Evolutionary conservation across 92 coral and sea anemone genomes (phyloP), one percentile per base, ranked within the genome.

Genomic region (Chrysogorgia sp.): DNA sequence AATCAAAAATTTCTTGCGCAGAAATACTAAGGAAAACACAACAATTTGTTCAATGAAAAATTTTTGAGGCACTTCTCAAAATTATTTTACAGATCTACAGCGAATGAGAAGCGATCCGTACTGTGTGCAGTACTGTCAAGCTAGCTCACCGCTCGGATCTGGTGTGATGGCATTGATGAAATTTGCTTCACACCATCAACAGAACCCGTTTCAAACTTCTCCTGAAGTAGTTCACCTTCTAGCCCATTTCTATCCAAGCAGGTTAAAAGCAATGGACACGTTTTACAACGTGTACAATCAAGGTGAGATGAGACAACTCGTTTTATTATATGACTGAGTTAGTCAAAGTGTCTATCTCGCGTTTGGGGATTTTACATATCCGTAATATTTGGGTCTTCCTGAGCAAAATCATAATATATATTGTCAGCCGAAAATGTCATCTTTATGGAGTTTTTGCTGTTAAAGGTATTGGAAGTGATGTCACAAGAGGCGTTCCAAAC

Each of bases 211-310:
- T 69, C 28, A 69, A 22, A 45, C 48, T 9, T 69, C 76, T 41
- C 59, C 59, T 47, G 76, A 69, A 69, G 76, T 60, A 45, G 34
- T 69, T 31, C 76, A 69, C 21, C 76, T 69, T n/a, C 53, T 69
- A 3, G 76, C 76, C n/a, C 76, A 69, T 12, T 69, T 47, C 31
- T 69, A 69, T 14, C 76, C 76, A 19, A 47, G 48, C 23, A 69
- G 60, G 48, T 26, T 69, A 29, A 69, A 69, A n/a, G 40, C 76
- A 69, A 69, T 69, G 76, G 76, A 69, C 40, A 69, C 76, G 33
- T 69, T 69, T 49, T 69, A 69, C 29, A 69, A 69, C 33, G 58
- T 69, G 20, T 0, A 45, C 20, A 69, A 52, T 20, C 76, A 69
- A 69, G 60, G 76, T 69, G 47, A 23, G 33, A 47, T 47, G 10